Evolutionary conservation across 2,888 invertebrate species (phyloP), one percentile per base, ranked within the genome.

Genomic region (Pyrrhosoma nymphula): DNA sequence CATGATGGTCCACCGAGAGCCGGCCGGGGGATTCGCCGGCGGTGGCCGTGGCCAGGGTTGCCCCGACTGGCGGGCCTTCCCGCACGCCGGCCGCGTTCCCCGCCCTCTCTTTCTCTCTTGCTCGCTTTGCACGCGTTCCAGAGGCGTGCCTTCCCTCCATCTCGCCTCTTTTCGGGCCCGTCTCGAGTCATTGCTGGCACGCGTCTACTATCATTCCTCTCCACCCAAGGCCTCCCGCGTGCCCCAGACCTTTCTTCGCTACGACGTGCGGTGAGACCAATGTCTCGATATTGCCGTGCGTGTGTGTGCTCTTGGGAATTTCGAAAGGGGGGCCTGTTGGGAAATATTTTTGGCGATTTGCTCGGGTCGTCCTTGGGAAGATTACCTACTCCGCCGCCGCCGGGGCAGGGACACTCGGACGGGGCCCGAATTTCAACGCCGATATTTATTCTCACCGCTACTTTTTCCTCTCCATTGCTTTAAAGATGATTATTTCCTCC

Each of bases 1-100:
- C 93, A n/a, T 55, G 30, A n/a, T n/a, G 56, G 69, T 93, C 47
- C 93, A 69, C 82, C 69, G 93, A 93, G 75, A 75, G 93, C 75
- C 16, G 82, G 30, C 4, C 47, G 47, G 56, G 56, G 82, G 82
- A 82, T 82, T 82, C 82, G 35, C 30, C 82, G 82, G 30, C 82
- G 82, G 35, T 82, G 35, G 35, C n/a, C 82, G 30, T 35, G 82
- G 82, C 82, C 35, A 18, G 82, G 82, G 82, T 82, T 82, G 10
- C 82, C 82, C 47, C 47, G 47, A 47, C 47, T 8, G 47, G 8
- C 47, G 30, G 82, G 82, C 30, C 16, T 14, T 16, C 30, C 12
- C 35, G 69, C 69, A 26, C 60, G 26, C 69, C 69, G 23, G 20
- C 60, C 69, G 30, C 30, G 30, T 35, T 82, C 82, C 20, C 82